These are phyloP conservation scores for Sturmia bella DNA, from an alignment of 2,888 invertebrate species.

Conservation along the genomic window DNA sequence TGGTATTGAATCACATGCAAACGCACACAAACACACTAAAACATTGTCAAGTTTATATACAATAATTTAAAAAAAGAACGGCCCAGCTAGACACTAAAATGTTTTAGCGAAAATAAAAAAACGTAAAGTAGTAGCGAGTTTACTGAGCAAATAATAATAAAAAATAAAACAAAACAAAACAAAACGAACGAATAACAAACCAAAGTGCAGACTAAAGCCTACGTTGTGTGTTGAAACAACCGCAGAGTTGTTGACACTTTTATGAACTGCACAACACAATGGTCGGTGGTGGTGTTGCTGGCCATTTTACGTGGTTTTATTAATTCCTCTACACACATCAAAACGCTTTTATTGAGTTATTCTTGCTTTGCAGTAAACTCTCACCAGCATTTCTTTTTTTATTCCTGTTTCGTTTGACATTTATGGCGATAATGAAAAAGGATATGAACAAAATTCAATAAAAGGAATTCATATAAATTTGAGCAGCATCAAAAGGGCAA, in stretches of 20 bases:
- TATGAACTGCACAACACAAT: conserved; percentile 76
- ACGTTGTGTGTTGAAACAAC: conserved; percentile 57
- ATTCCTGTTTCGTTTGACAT: conserved; percentile 11
- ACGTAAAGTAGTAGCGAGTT: conserved; percentile 21
- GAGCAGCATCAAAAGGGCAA: too few species aligned
- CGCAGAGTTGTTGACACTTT: conserved; percentile 78
- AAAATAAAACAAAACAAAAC: conserved; percentile 1
- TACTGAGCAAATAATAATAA: conserved; percentile 21
- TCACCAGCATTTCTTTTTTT: background rate
- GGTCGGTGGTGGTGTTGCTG: conserved; percentile 48
- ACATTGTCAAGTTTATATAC: background rate
- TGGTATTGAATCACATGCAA: conserved; percentile 48
- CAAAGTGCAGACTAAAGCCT: conserved; percentile 43
- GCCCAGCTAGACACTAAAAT: conserved; percentile 4
- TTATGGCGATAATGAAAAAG: background rate
- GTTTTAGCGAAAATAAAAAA: too few species aligned
- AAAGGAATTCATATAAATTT: too few species aligned
- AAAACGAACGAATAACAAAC: background rate
- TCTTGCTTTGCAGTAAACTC: conserved; percentile 1
- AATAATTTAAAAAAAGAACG: conserved; percentile 1
- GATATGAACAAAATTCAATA: background rate
- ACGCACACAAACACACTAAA: conserved; percentile 8
- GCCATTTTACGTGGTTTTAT: conserved; percentile 57
- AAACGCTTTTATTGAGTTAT: background rate
- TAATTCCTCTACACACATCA: conserved; percentile 25